Conservation (phyloP, 92 coral and sea anemone species). For the Phymanthus crucifer region DNA sequence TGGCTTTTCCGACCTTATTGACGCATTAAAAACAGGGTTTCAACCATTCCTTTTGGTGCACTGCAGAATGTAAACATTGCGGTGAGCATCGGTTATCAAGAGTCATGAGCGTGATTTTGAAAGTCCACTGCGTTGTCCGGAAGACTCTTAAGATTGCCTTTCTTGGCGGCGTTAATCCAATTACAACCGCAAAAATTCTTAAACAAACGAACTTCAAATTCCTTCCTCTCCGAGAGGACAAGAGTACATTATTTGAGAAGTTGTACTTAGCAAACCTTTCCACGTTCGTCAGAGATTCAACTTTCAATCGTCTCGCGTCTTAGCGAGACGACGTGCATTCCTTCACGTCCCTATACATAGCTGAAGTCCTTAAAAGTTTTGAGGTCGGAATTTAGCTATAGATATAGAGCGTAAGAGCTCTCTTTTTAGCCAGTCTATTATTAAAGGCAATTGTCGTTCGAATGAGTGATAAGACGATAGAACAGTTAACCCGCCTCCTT, state of each 20-base stretch:
- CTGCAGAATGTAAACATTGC: neutral
- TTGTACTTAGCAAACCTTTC: neutral
- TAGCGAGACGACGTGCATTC: neutral
- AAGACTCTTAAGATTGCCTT: neutral
- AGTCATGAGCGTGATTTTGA: neutral
- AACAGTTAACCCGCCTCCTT: conserved; percentile 2
- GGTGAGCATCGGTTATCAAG: neutral
- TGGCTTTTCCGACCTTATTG: neutral
- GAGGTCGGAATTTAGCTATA: neutral
- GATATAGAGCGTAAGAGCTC: neutral
- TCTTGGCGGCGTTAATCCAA: conserved; percentile 1
- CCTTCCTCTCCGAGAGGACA: neutral
- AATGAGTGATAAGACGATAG: neutral
- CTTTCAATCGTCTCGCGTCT: neutral
- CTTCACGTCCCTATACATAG: conserved; percentile 24
- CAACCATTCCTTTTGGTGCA: neutral
- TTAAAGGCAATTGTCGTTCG: neutral
- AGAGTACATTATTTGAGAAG: neutral
- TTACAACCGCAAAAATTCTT: neutral
- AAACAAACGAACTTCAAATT: neutral
- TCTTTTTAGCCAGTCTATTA: neutral
- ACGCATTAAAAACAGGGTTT: neutral
- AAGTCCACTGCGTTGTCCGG: neutral
- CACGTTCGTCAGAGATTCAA: neutral
- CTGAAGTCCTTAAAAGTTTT: conserved; percentile 7